phyloP scores from a whole-genome alignment of 2,113 vertebrate species.

The Greenwoodochromis staneri region DNA sequence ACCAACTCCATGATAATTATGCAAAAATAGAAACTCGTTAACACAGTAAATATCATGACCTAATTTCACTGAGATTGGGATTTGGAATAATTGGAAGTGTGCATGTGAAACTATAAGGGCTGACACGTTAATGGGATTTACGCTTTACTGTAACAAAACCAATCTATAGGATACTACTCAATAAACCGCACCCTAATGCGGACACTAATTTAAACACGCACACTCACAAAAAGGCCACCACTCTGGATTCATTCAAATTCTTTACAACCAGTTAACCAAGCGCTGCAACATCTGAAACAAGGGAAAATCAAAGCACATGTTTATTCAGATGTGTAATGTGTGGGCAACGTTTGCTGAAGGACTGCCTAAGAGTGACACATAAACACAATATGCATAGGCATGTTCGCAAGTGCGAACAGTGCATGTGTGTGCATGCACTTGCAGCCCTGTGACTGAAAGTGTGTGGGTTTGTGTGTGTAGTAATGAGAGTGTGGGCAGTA shows the following conservation, averaged over 20 bases:
- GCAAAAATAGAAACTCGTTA: conserved; percentile 76
- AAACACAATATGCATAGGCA: background rate
- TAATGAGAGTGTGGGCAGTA: conserved; percentile 35
- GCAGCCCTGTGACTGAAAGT: background rate
- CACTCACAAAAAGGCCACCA: background rate
- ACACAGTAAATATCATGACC: conserved; percentile 69
- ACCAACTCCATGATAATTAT: conserved; percentile 60
- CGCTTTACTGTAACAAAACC: background rate
- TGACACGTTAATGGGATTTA: background rate
- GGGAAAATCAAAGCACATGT: background rate
- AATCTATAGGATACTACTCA: background rate
- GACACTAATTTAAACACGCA: background rate
- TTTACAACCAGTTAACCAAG: background rate
- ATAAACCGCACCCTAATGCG: background rate
- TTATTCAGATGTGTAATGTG: background rate
- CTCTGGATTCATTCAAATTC: background rate
- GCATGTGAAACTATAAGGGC: background rate
- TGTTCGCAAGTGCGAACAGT: background rate
- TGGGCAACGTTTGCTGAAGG: background rate
- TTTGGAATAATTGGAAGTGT: conserved; percentile 16
- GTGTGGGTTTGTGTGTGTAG: background rate
- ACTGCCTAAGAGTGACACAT: background rate
- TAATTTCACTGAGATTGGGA: conserved; percentile 57
- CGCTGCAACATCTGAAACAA: background rate
- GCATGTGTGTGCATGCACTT: background rate